These are phyloP conservation scores for Myiotriccus ornatus DNA, from an alignment of 2,797 vertebrate species.

Conservation along the genomic window DNA sequence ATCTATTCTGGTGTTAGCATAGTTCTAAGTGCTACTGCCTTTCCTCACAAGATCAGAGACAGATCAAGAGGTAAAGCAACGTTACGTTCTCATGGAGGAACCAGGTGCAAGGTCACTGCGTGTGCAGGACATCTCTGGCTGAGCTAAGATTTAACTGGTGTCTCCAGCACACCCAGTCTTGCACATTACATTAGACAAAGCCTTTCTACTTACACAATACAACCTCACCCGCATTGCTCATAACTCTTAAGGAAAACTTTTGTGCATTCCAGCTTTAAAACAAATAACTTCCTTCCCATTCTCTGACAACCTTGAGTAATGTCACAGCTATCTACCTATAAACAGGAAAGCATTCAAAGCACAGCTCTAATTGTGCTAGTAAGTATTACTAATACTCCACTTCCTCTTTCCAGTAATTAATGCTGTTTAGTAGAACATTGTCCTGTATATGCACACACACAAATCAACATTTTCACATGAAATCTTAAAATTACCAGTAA, in stretches of 20 bases:
- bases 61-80: background rate
- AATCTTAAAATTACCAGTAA: background rate
- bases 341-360: background rate
- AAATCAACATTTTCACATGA: background rate
- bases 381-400: background rate
- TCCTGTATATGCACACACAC: accelerated
- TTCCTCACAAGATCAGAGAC: background rate
- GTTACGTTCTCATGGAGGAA: background rate
- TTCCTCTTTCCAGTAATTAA: background rate
- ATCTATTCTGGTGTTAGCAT: background rate
- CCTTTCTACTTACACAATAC: background rate
- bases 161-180: background rate
- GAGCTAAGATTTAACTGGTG: background rate
- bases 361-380: background rate
- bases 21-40: background rate
- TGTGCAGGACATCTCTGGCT: background rate
- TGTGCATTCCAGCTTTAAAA: background rate
- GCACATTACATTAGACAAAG: background rate
- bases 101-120: background rate
- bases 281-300: background rate
- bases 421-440: background rate
- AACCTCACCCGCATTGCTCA: accelerated
- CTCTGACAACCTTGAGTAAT: background rate
- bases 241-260: background rate
- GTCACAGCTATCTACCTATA: background rate